Evolutionary conservation across 2,113 vertebrate species (phyloP).

Genomic region (Mungos mungo): DNA sequence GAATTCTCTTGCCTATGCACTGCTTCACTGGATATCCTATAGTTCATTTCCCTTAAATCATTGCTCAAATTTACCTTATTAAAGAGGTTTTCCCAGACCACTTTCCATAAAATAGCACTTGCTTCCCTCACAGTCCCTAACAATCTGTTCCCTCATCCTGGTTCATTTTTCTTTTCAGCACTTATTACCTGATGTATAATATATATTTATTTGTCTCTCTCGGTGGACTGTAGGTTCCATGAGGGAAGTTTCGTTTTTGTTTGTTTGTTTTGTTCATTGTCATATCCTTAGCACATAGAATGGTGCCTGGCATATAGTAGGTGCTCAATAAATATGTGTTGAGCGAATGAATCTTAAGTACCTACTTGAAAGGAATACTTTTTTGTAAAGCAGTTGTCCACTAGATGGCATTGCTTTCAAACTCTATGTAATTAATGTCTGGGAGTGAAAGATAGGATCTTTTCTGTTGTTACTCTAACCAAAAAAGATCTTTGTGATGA

Average conservation of each 20-base stretch:
- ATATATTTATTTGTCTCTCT: neutral
- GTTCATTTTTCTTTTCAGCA: constrained; percentile 22
- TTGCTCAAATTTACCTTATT: neutral
- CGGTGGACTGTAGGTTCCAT: neutral
- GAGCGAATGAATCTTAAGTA: neutral
- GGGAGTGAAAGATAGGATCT: neutral
- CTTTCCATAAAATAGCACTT: neutral
- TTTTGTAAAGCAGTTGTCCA: constrained; percentile 44
- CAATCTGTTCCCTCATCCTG: neutral
- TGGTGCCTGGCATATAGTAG: neutral
- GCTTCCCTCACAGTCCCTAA: neutral
- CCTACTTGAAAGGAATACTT: neutral
- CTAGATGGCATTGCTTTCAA: constrained; percentile 80
- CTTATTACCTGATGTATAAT: neutral
- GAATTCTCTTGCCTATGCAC: neutral
- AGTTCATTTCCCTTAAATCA: constrained; percentile 16
- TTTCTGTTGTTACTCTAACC: constrained; percentile 41
- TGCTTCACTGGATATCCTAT: neutral
- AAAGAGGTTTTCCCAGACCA: neutral
- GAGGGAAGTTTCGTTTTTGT: neutral
- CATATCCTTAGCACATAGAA: neutral
- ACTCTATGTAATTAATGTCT: neutral
- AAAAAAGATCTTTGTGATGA: constrained; percentile 33
- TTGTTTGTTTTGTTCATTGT: neutral
- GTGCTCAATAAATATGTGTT: neutral